Conservation (phyloP, 2,888 invertebrate genomes). For the Cerastis leucographa region DNA sequence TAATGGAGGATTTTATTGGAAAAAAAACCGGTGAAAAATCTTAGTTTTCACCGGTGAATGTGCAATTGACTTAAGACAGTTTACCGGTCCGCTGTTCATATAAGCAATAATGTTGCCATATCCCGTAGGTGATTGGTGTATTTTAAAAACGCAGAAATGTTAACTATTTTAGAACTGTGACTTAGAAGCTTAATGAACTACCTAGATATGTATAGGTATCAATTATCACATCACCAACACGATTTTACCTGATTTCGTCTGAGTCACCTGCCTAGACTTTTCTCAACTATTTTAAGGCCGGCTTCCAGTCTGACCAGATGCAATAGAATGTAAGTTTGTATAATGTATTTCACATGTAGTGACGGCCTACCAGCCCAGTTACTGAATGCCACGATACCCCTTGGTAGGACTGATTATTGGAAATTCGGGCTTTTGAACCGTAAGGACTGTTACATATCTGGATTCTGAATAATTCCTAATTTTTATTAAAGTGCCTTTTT, state of each 20-base stretch:
- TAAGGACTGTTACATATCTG: no score
- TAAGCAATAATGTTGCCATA: slow-evolving; percentile 19
- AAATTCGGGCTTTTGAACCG: no score
- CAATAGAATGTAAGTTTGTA: background rate
- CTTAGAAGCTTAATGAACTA: background rate
- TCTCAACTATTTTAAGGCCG: background rate
- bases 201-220: background rate
- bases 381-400: background rate
- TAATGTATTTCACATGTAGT: background rate
- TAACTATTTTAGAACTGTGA: slow-evolving; percentile 10
- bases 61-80: slow-evolving; percentile 23
- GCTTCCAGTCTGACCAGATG: background rate
- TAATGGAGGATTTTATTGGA: background rate
- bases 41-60: no score
- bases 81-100: slow-evolving; percentile 15
- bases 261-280: background rate
- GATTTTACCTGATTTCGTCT: background rate
- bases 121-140: slow-evolving; percentile 40
- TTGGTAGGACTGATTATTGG: no score
- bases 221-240: background rate
- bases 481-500: no score
- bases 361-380: background rate
- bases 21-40: background rate
- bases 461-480: no score
- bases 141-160: slow-evolving; percentile 16